These are phyloP conservation scores for Pyxicephalus adspersus DNA, from an alignment of 2,113 vertebrate genomes.

Conservation along the genomic window DNA sequence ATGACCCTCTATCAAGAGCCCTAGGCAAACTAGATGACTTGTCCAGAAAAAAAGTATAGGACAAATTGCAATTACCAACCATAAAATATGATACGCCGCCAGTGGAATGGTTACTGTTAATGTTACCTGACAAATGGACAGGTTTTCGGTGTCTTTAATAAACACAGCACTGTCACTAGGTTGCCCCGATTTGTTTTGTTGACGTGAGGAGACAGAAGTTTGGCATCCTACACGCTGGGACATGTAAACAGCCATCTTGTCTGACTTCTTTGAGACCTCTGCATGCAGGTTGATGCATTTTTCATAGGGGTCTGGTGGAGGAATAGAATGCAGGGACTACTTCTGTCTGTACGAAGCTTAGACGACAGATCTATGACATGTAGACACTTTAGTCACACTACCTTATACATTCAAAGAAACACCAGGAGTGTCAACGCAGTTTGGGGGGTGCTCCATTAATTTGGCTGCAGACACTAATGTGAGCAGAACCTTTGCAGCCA, in stretches of 20 bases:
- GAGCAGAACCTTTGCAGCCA: no score
- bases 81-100: not conserved
- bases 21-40: not conserved
- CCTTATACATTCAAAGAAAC: no score
- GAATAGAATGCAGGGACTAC: conserved; percentile 12
- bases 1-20: not conserved
- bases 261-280: conserved; percentile 20
- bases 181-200: not conserved
- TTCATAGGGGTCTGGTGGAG: conserved; percentile 5
- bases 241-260: conserved; percentile 4
- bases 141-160: not conserved
- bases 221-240: conserved; percentile 13
- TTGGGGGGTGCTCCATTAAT: no score
- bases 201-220: not conserved
- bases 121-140: not conserved
- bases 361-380: not conserved
- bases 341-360: not conserved
- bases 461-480: no score
- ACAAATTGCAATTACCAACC: not conserved
- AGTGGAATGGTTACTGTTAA: no score
- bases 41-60: not conserved
- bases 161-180: not conserved
- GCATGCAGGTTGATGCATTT: not conserved
- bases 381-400: not conserved
- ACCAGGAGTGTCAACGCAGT: no score